Base-by-base conservation (phyloP, 2,888 invertebrate species). In the Griposia aprilina region DNA sequence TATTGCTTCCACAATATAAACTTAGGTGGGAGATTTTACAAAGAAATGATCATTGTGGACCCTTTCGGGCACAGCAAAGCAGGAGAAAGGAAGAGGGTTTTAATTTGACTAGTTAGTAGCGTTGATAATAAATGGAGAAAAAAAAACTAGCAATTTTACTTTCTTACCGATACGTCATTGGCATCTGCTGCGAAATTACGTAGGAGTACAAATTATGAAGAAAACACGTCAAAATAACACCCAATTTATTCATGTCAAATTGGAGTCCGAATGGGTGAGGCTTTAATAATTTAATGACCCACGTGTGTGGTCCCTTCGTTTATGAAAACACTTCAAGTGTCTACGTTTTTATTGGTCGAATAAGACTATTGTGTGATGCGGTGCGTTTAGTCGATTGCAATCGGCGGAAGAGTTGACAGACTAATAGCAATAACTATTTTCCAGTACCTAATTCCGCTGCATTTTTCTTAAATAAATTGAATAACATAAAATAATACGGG, bases 211-310 rank as follows among this genome's bases (percentile, higher is more conserved):
- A 94, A 94, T 94, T 93, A 93, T 88, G 81, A 80, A 74, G 80
- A 80, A 81, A 84, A 88, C 80, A 88, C 91, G 88, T 90, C 88
- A 90, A 90, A 89, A 89, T 87, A 87, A 85, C 88, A 88, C 87
- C 80, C 83, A 85, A 93, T 93, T 94, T 94, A 93, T 93, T 92
- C 92, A 90, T 85, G 81, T 87, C 81, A 94, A 94, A 95, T 95
- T 94, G 94, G 93, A 92, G 91, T 92, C 92, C 93, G 87, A 90
- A 90, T 91, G 92, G 95, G 95, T 71, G 85, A 83, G 74, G 84
- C 80, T 73, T 85, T 83, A 88, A 89, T 88, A 88, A 88, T 87
- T 84, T 88, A 88, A 88, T 88, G 89, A 85, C 82, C 79, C 30
- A 30, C 70, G 87, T 84, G 90, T 89, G 90, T 85, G 90, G 90